Base-by-base conservation (phyloP, 2,113 vertebrate species). In the Anoura caudifer region DNA sequence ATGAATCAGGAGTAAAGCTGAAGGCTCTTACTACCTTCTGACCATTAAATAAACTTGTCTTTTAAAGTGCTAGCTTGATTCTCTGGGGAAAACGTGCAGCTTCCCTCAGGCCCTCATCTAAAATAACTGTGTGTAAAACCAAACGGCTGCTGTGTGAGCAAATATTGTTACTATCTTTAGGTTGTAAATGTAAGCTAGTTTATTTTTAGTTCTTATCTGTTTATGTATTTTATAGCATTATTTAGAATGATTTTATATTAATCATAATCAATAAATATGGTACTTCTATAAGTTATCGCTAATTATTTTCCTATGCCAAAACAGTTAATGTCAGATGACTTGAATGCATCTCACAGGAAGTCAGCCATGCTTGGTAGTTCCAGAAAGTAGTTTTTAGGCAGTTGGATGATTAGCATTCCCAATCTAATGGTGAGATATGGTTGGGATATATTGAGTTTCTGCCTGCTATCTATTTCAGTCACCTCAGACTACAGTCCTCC, bases 401-500 rank as follows among this genome's bases (percentile, higher is more conserved):
- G 1, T 31, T 54, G 16, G 59, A 15, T 72, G n/a, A 47, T 38
- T 65, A 56, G 41, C 7, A 26, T 72, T 80, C 33, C 10, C 24
- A 36, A 8, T 3, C 3, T 45, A 10, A 75, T 56, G 4, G 45
- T 87, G 72, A 1, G 92, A 2, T 76, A 31, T 97, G 86, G 36
- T 96, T 88, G 70, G 75, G 97, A 22, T 20, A 47, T 61, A 95
- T 38, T 77, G 15, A 84, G 2, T 56, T 95, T 92, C 56, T 98
- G 7, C 1, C 16, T 96, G 80, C 61, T 98, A 43, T 89, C 52
- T 98, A 45, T 98, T 98, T 97, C 98, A 99, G 99, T 94, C 84
- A 99, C 98, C 16, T 98, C 99, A 87, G 99, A 99, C 31, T 99
- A 98, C 93, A 96, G 98, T 72, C 99, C 99, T 92, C 99, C 99